Conservation (phyloP, 1,140 invertebrate genomes). For the Berghia stephanieae region DNA sequence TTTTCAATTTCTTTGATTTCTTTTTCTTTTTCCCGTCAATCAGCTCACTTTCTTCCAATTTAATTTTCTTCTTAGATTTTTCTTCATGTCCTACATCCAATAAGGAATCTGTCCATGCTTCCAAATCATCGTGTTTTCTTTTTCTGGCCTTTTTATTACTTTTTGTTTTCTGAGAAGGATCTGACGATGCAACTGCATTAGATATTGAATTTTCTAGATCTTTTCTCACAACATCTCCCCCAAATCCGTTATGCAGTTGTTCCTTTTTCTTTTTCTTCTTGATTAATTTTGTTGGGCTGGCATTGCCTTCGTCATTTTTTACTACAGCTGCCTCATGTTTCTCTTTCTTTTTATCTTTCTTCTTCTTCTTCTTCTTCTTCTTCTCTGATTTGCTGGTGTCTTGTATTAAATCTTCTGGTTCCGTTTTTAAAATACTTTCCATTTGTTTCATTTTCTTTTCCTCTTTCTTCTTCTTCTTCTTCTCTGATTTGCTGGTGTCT, state of each 20-base stretch:
- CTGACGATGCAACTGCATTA: neutral
- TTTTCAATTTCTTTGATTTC: neutral
- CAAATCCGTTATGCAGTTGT: neutral
- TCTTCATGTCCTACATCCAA: too few relatives aligned
- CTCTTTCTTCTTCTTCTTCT: neutral
- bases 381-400: too few relatives aligned
- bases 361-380: conserved; percentile 39
- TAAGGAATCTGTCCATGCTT: too few relatives aligned
- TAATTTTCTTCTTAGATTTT: too few relatives aligned
- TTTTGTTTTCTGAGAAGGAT: neutral
- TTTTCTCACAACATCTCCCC: neutral
- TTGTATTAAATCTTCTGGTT: conserved; percentile 44
- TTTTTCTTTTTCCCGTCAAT: conserved; percentile 18
- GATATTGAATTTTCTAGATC: neutral
- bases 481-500: neutral
- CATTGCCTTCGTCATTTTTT: neutral
- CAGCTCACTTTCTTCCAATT: too few relatives aligned
- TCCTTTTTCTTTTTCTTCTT: neutral
- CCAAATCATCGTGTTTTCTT: too few relatives aligned
- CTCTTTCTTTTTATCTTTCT: conserved; percentile 37
- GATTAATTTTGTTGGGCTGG: neutral
- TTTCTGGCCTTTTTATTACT: neutral
- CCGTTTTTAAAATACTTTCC: conserved; percentile 36
- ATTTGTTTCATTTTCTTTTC: neutral
- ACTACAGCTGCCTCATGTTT: neutral